phyloP scores from a whole-genome alignment of 1,140 invertebrate species.

The Dryas iulia region DNA sequence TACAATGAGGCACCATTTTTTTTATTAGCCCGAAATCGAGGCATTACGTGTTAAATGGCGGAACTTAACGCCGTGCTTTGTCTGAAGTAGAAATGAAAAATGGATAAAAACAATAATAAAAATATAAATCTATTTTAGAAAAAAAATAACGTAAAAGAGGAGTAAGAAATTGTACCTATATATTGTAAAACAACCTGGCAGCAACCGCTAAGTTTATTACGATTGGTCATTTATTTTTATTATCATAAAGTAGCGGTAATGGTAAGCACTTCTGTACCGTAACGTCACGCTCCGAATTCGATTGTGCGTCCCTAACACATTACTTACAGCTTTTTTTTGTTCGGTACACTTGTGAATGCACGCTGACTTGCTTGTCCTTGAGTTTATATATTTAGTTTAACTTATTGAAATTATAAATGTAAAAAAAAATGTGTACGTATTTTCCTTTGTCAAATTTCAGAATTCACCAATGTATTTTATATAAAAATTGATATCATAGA shows the following conservation, averaged over 20 bases:
- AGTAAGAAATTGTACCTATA: neutral
- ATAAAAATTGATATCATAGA: no score
- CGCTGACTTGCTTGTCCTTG: neutral
- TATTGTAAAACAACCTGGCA: constrained; percentile 23
- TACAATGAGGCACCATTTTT: no score
- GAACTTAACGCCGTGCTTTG: no score
- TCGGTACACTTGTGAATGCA: neutral
- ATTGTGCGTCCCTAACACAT: constrained; percentile 29
- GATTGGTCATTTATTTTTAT: constrained; percentile 47
- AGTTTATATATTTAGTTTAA: no score
- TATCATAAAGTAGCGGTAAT: constrained; percentile 40
- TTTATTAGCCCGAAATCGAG: no score
- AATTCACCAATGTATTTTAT: no score
- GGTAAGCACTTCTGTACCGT: constrained; percentile 37
- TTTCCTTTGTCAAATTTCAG: no score
- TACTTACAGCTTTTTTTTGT: constrained; percentile 14
- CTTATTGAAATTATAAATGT: no score
- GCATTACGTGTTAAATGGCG: no score
- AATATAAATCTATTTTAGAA: neutral
- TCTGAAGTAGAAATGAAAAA: no score
- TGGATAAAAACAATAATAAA: no score
- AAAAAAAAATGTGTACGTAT: no score
- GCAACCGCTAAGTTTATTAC: constrained; percentile 40
- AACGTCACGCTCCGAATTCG: constrained; percentile 39
- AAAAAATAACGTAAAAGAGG: neutral